Evolutionary conservation across 1,140 invertebrate species (phyloP), one percentile per base, ranked within the genome.

Genomic region (Aradophagus sp.): DNA sequence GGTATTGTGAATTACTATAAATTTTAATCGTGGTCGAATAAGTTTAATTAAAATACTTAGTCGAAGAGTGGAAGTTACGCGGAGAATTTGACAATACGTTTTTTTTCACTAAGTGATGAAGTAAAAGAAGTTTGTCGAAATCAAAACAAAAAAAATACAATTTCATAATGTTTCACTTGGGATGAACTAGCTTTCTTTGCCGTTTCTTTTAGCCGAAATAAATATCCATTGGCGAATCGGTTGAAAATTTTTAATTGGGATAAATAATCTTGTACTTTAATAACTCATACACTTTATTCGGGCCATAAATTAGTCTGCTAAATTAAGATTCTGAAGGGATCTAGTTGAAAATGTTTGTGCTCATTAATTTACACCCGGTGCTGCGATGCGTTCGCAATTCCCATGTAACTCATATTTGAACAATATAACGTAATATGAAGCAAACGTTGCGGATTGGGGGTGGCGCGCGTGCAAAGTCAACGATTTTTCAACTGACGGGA

Each of bases 381-480:
- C 31, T n/a, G 42, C 32, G 13, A 48, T 53, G 50, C 35, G 52
- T 65, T 53, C 42, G 35, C 50, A 38, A 55, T 65, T 65, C 34
- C 61, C 42, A 48, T 65, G 61, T 65, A 65, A 65, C 61, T 32
- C 42, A 56, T 65, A 65, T 55, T 47, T 56, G 48, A 45, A 63
- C 56, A 48, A 47, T 52, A 27, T 31, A 53, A 45, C 20, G 50
- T 34, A 32, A 26, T 34, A 32, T 13, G 13, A 39, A 52, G 35
- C 35, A 17, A 52, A 39, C 23, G n/a, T 31, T 27, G 48, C 23
- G 44, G 26, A 17, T 26, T 20, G 35, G 20, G n/a, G n/a, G n/a
- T n/a, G n/a, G n/a, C n/a, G n/a, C n/a, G n/a, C n/a, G n/a, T n/a
- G n/a, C n/a, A n/a, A n/a, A n/a, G n/a, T n/a, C n/a, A n/a, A n/a